These are phyloP conservation scores for Tribolium castaneum DNA, from an alignment of 1,140 invertebrate genomes.

Conservation along the genomic window DNA sequence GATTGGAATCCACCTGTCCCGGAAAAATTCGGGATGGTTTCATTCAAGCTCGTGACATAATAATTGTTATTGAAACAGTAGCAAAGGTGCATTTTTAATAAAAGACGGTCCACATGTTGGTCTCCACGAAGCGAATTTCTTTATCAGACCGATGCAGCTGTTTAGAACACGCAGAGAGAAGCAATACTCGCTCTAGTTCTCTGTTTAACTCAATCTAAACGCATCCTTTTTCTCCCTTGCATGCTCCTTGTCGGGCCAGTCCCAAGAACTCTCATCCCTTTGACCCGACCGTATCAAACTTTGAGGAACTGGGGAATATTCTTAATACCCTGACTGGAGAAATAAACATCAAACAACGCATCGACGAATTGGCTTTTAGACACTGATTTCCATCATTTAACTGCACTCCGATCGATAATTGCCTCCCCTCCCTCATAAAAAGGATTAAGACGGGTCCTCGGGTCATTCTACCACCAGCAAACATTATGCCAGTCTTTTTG, in stretches of 20 bases:
- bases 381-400: conserved; percentile 22
- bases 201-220: not conserved
- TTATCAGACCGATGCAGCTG: conserved; percentile 10
- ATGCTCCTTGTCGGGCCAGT: not conserved
- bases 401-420: not conserved
- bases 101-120: not conserved
- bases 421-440: not conserved
- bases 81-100: not conserved
- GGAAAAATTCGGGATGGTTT: not conserved
- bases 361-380: conserved; percentile 13
- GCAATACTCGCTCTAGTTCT: not conserved
- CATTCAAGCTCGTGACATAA: not conserved
- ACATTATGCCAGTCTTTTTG: not conserved
- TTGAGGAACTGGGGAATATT: conserved; percentile 21
- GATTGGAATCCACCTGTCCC: not conserved
- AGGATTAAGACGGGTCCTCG: too few species aligned
- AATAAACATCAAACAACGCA: conserved; percentile 28
- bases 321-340: conserved; percentile 26
- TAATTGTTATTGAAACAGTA: not conserved
- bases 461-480: not conserved
- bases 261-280: conserved; percentile 21
- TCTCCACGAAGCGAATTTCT: conserved; percentile 5
- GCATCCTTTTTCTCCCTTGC: not conserved
- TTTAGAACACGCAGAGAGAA: not conserved
- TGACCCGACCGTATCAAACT: conserved; percentile 26